Percentiles rank a stretch among this genome's conserved stretches.
phyloP scores from a whole-genome alignment of 2,797 vertebrate species.

The Adelosebastes latens region DNA sequence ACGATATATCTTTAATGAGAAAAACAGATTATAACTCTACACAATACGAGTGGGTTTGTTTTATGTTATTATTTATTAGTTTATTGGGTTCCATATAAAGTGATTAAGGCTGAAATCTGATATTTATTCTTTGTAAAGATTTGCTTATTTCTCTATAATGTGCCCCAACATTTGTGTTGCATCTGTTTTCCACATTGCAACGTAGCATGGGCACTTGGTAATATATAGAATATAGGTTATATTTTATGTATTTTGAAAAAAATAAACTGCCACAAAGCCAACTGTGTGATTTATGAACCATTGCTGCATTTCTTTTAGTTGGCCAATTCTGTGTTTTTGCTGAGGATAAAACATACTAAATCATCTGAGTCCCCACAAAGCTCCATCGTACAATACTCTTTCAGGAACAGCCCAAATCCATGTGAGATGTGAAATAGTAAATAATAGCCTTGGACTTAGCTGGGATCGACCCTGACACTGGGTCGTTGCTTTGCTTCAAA shows the following conservation, averaged over 20 bases:
- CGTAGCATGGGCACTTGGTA: neutral
- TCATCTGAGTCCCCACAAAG: constrained; percentile 49
- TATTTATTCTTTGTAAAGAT: neutral
- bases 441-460: constrained; percentile 68
- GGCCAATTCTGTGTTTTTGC: constrained; percentile 49
- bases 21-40: constrained; percentile 11
- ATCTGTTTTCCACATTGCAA: constrained; percentile 10
- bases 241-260: neutral
- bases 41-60: neutral
- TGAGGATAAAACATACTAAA: constrained; percentile 52
- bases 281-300: constrained; percentile 42
- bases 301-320: constrained; percentile 37
- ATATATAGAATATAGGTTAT: neutral
- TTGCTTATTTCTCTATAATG: neutral
- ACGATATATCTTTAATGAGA: constrained; percentile 16
- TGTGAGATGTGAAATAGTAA: constrained; percentile 68
- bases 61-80: neutral
- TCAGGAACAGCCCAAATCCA: constrained; percentile 52
- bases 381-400: constrained; percentile 32
- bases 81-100: neutral
- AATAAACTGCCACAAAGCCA: constrained; percentile 14
- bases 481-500: constrained; percentile 74
- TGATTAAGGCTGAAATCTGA: neutral
- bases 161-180: neutral
- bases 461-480: constrained; percentile 65